Evolutionary conservation across 2,113 vertebrate genomes (phyloP).

Genomic region (Nycticorax nycticorax): DNA sequence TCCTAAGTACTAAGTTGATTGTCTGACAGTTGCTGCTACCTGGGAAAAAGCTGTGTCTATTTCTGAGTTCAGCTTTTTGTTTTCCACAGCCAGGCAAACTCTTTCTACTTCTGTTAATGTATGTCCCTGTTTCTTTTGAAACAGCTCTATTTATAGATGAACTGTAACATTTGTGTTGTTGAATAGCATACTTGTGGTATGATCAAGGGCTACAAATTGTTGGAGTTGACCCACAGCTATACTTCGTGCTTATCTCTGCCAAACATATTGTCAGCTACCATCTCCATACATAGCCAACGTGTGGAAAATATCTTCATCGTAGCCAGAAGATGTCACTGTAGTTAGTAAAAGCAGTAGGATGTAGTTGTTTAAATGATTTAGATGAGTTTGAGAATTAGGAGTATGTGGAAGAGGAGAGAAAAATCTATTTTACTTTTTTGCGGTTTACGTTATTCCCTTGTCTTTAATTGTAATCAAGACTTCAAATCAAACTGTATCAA

Average conservation of each 20-base stretch:
- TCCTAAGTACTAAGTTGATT: not conserved
- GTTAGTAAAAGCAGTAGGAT: not conserved
- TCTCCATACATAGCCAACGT: not conserved
- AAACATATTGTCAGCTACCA: not conserved
- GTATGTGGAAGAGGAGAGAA: not conserved
- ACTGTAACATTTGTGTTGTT: not conserved
- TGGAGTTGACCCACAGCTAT: not conserved
- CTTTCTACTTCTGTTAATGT: not conserved
- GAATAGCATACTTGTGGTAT: not conserved
- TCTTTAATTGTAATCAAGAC: not conserved
- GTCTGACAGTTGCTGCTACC: not conserved
- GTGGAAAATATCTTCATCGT: not conserved
- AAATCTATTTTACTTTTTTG: not conserved
- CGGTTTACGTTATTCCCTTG: not conserved
- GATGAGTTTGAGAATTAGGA: not conserved
- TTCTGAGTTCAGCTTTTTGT: not conserved
- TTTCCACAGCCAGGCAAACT: not conserved
- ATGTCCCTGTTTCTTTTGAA: not conserved
- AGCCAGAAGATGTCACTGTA: constrained; percentile 56
- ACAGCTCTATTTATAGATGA: not conserved
- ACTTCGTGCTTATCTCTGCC: not conserved
- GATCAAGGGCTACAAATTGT: not conserved
- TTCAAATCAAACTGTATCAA: not conserved
- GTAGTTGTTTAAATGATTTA: not conserved
- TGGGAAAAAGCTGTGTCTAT: not conserved